Base-by-base conservation (phyloP, 1,140 invertebrate species). In the Drosophila dunni region DNA sequence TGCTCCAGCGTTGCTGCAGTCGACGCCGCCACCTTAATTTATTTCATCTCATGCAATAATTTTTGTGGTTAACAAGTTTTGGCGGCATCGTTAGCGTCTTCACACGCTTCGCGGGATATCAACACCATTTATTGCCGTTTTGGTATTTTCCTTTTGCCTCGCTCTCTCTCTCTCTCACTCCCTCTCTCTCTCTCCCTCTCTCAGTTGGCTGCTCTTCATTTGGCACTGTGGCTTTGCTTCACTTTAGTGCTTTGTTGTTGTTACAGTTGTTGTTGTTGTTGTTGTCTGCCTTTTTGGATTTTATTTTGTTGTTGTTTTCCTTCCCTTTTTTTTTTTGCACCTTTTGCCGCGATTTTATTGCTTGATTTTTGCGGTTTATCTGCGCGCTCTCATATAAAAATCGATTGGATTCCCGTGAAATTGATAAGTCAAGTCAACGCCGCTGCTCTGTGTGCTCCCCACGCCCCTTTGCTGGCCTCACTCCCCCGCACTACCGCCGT, bases 121-220 rank as follows among this genome's bases (percentile, higher is more conserved):
- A 91, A 91, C 88, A 91, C 88, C 88, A 91, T 91, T 91, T 91
- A 91, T 91, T 88, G 83, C 89, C 83, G 83, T 91, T 91, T 88
- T 91, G 83, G 90, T 91, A 88, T 91, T 88, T 88, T 88, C 78
- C 62, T 81, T 81, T 78, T 60, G 60, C 58, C 72, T 70, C 66
- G 36, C 44, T 38, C 36, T 33, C 10, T 20, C 46, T 33, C 15
- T n/a, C 29, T n/a, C 9, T 63, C 46, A 24, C 8, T 40, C 38
- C 24, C 45, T 15, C 29, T 34, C 36, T 60, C 38, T 50, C 2
- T 48, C 64, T 20, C 17, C 57, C 80, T 66, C 46, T 63, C 17
- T 36, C 44, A 61, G 56, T 74, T 67, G 57, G 60, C 75, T 82
- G 83, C 82, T 86, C 83, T 89, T 78, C 72, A 83, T 88, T 86